These are phyloP conservation scores for Sialis lutaria DNA, from an alignment of 2,888 invertebrate genomes.

Conservation along the genomic window DNA sequence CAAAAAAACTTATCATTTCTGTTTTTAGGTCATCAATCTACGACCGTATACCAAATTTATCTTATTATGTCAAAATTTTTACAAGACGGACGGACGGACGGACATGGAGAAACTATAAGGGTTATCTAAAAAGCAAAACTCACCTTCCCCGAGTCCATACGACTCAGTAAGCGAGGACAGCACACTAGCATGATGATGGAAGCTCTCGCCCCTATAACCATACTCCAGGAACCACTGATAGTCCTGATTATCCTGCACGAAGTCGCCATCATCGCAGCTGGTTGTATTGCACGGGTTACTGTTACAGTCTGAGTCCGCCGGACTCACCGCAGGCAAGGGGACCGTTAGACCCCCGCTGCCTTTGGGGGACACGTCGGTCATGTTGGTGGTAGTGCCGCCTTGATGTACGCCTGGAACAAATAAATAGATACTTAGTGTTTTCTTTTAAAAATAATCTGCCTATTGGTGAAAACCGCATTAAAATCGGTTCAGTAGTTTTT, in stretches of 20 bases:
- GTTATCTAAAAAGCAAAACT: too few relatives aligned
- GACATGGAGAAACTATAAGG: too few relatives aligned
- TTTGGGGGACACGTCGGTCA: conserved; percentile 4
- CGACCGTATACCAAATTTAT: too few relatives aligned
- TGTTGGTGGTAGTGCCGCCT: conserved; percentile 12
- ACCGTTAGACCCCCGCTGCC: conserved; percentile 15
- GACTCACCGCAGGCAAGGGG: conserved; percentile 21
- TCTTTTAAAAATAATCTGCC: too few relatives aligned
- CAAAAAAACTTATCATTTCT: too few relatives aligned
- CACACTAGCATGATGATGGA: conserved; percentile 60
- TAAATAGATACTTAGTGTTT: not conserved
- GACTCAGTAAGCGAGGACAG: conserved; percentile 66
- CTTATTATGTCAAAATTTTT: too few relatives aligned
- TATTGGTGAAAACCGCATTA: too few relatives aligned
- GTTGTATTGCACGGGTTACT: conserved; percentile 19
- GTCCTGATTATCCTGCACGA: conserved; percentile 73
- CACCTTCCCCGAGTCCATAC: conserved; percentile 37
- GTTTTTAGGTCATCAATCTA: too few relatives aligned
- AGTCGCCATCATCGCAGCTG: conserved; percentile 32
- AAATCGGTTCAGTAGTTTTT: too few relatives aligned
- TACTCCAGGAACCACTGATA: conserved; percentile 86
- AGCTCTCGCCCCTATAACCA: conserved; percentile 66
- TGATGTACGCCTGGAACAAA: conserved; percentile 2
- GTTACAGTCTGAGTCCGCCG: conserved; percentile 39
- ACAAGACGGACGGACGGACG: too few relatives aligned